Percentiles rank a stretch among this genome's conserved stretches.
Conservation (phyloP, 1,140 invertebrate genomes). For the Plectus sambesii region DNA sequence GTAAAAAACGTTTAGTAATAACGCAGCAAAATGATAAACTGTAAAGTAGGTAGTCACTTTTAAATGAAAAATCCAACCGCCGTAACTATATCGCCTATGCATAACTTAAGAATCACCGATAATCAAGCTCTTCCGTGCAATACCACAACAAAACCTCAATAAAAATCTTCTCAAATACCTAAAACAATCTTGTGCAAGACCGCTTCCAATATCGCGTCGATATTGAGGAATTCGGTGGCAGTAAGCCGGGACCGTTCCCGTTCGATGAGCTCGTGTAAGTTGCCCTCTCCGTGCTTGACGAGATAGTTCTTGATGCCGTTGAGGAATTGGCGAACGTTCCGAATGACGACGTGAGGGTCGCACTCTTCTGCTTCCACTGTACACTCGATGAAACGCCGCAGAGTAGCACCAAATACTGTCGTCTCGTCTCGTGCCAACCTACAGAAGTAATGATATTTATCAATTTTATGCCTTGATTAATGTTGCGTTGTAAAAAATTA, state of each 20-base stretch:
- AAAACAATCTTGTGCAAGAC: slow-evolving; percentile 80
- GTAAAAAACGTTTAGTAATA: too few species aligned
- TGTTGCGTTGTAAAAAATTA: too few species aligned
- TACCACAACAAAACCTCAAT: too few species aligned
- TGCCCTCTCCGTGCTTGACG: slow-evolving; percentile 79
- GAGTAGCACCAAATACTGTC: slow-evolving; percentile 59
- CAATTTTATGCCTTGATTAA: too few species aligned
- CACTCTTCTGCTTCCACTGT: slow-evolving; percentile 76
- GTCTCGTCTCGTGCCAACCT: slow-evolving; percentile 69
- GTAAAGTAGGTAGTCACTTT: too few species aligned
- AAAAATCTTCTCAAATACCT: too few species aligned
- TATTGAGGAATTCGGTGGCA: slow-evolving; percentile 75
- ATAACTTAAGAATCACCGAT: too few species aligned
- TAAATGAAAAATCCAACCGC: too few species aligned
- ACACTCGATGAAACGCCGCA: slow-evolving; percentile 68
- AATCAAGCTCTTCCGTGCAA: too few species aligned
- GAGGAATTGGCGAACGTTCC: slow-evolving; percentile 73
- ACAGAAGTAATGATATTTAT: slow-evolving; percentile 62
- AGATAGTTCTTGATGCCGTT: slow-evolving; percentile 93
- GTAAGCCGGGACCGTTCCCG: slow-evolving; percentile 65
- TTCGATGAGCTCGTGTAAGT: slow-evolving; percentile 77
- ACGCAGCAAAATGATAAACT: too few species aligned
- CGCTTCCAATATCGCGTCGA: slow-evolving; percentile 80
- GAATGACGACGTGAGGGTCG: slow-evolving; percentile 57
- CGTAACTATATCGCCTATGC: too few species aligned